Evolutionary conservation across 2,113 vertebrate genomes (phyloP).

Genomic region (Tragelaphus scriptus): DNA sequence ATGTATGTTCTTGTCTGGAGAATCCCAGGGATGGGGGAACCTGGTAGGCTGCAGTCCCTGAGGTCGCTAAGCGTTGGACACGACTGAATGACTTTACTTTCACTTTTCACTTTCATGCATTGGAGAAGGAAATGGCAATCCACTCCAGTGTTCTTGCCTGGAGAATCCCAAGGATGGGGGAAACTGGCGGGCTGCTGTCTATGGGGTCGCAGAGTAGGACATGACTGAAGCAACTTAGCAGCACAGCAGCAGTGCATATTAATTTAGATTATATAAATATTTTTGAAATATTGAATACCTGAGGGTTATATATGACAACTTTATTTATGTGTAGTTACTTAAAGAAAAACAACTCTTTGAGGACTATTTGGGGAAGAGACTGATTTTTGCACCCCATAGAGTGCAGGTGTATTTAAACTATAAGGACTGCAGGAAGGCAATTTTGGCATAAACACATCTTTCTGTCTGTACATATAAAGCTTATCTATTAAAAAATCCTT

Average conservation of each 20-base stretch:
- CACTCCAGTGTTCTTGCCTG: no score
- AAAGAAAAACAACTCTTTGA: neutral
- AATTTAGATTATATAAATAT: neutral
- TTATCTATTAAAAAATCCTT: neutral
- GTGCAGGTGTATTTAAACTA: neutral
- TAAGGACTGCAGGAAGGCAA: neutral
- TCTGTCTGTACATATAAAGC: slow-evolving; percentile 26
- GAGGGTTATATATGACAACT: neutral
- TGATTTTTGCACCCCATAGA: neutral
- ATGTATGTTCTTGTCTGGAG: neutral
- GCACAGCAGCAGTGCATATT: neutral
- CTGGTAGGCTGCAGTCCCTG: no score
- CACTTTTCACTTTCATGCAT: no score
- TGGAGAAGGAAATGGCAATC: no score
- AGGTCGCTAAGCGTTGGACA: no score
- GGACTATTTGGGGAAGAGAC: neutral
- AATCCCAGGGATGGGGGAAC: no score
- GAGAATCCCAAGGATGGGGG: no score
- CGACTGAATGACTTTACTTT: no score
- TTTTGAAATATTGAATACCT: neutral
- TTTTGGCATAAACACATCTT: neutral
- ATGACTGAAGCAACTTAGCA: no score
- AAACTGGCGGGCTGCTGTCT: no score
- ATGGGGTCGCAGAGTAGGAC: no score
- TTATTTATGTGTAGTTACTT: neutral